Percentiles rank a stretch among this genome's conserved stretches.
phyloP scores from a whole-genome alignment of 2,797 vertebrate species.

The Pachyuromys duprasi region DNA sequence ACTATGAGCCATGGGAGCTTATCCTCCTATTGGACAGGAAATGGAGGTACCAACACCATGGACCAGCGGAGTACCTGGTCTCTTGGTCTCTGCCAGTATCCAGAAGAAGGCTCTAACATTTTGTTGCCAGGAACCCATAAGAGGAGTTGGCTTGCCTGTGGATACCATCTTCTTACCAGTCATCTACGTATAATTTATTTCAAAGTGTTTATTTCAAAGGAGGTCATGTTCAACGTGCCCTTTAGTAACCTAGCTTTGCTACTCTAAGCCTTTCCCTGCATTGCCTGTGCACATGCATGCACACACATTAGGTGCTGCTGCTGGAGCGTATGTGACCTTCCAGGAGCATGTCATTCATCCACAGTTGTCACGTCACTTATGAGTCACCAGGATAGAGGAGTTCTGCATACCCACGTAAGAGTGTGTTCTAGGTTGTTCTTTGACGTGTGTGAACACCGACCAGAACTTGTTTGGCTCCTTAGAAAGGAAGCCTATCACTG shows the following conservation, averaged over 20 bases:
- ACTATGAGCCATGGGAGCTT: neutral
- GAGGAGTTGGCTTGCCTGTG: neutral
- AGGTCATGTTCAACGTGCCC: neutral
- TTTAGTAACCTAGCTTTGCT: neutral
- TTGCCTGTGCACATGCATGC: neutral
- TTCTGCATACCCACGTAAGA: neutral
- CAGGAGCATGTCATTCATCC: accelerated
- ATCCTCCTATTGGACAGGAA: too few relatives aligned
- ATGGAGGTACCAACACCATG: accelerated
- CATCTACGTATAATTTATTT: neutral
- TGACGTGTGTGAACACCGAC: accelerated
- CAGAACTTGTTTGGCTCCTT: neutral
- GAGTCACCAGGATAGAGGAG: accelerated
- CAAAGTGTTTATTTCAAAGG: neutral
- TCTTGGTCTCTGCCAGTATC: too few relatives aligned
- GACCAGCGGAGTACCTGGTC: too few relatives aligned
- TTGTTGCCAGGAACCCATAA: neutral
- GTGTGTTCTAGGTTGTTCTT: neutral
- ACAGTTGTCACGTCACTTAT: neutral
- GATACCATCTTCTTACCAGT: neutral
- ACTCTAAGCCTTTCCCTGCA: too few relatives aligned
- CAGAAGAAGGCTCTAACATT: neutral
- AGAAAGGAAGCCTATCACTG: neutral
- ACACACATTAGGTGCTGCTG: neutral
- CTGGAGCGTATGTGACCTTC: neutral